Percentiles rank a stretch among this genome's conserved stretches.
These are phyloP conservation scores for Trissoscelio sp. DNA, from an alignment of 2,888 invertebrate genomes.

Conservation along the genomic window DNA sequence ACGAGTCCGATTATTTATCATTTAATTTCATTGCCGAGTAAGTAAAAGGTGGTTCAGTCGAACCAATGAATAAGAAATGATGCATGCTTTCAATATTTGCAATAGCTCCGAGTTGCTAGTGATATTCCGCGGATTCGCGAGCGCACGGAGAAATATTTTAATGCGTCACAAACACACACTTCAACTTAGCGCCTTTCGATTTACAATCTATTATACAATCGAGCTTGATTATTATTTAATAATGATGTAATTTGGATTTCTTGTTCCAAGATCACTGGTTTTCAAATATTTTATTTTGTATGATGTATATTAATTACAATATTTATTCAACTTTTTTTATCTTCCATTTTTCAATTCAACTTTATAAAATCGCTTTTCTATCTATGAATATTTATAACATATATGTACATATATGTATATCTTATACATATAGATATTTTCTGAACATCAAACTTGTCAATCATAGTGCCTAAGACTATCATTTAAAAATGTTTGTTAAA, in stretches of 20 bases:
- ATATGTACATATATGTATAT: no score
- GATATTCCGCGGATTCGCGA: neutral
- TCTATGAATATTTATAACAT: slow-evolving; percentile 21
- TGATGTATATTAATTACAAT: no score
- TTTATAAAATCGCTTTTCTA: neutral
- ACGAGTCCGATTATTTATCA: slow-evolving; percentile 16
- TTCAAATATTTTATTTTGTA: no score
- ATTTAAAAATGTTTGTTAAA: slow-evolving; percentile 19
- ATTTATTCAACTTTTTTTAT: no score
- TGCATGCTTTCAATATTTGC: no score
- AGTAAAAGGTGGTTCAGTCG: slow-evolving; percentile 2
- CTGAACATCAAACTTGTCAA: slow-evolving; percentile 36
- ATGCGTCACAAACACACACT: slow-evolving; percentile 22
- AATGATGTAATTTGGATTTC: slow-evolving; percentile 61
- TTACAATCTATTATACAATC: slow-evolving; percentile 56
- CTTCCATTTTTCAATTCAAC: no score
- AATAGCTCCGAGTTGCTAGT: no score
- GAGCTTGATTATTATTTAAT: slow-evolving; percentile 58
- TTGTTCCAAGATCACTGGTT: slow-evolving; percentile 52
- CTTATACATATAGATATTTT: no score
- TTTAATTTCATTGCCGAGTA: slow-evolving; percentile 21
- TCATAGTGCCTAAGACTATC: no score
- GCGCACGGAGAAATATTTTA: slow-evolving; percentile 38
- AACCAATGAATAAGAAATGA: neutral
- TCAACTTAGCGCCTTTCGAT: slow-evolving; percentile 51